Conservation (phyloP, 2,888 invertebrate species). For the Hypomecis punctinalis region DNA sequence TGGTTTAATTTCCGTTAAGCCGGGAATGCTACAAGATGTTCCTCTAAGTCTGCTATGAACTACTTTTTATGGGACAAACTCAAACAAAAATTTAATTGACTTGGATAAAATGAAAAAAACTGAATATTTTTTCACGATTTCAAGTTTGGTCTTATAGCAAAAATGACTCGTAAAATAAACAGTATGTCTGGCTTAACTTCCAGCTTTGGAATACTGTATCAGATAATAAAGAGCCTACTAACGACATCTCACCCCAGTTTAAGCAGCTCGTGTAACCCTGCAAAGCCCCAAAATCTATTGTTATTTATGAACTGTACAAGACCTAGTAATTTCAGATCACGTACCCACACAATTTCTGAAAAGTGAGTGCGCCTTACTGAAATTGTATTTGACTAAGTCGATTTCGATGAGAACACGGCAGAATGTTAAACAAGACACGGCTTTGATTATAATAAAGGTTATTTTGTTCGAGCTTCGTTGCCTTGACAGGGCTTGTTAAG, state of each 20-base stretch:
- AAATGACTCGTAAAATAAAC: too few relatives aligned
- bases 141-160: too few relatives aligned
- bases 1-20: too few relatives aligned
- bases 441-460: conserved; percentile 39
- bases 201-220: too few relatives aligned
- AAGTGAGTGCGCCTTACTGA: conserved; percentile 37
- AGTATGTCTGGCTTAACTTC: too few relatives aligned
- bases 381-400: conserved; percentile 44
- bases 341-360: conserved; percentile 41
- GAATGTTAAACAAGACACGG: conserved; percentile 39
- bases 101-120: too few relatives aligned
- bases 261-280: background rate
- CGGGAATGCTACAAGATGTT: too few relatives aligned
- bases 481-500: conserved; percentile 18
- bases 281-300: conserved; percentile 6
- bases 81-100: too few relatives aligned
- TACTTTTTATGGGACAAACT: too few relatives aligned
- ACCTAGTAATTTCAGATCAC: conserved; percentile 36
- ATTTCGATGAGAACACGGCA: conserved; percentile 35
- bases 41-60: too few relatives aligned
- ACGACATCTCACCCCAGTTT: background rate
- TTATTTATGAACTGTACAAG: conserved; percentile 7
- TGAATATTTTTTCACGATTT: too few relatives aligned
- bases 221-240: too few relatives aligned
- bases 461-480: conserved; percentile 28